Evolutionary conservation across 2,888 invertebrate species (phyloP), one percentile per base, ranked within the genome.

Genomic region (Anaspis maculata): DNA sequence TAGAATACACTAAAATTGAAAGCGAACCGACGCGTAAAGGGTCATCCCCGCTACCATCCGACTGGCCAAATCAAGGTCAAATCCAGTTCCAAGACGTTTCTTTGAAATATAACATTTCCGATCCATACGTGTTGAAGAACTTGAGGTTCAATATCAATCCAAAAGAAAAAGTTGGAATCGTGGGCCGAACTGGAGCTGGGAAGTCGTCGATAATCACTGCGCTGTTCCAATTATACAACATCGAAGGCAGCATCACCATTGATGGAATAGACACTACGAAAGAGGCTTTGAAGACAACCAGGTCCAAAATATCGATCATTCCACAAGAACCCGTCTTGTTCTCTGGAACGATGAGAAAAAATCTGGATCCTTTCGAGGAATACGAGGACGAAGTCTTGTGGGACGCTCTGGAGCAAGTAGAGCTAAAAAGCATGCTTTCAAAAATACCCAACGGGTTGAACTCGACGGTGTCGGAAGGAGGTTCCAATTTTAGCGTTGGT

Each of bases 271-370:
- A 85, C 53, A 83, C 80, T 0, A 72, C 72, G 0, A 61, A 68
- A 3, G 61, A 95, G 40, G 87, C 88, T 0, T 67, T 88, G 15
- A 80, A 82, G 52, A 74, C 83, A 57, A 71, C 88, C 9, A 74
- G 88, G 33, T 76, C 80, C 15, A 79, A 77, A 57, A 74, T 89
- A 42, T 84, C 87, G 6, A 88, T 89, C 52, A 88, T 89, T 32
- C 88, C 88, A 0, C 88, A 89, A 61, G 88, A 88, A 54, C 88
- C 89, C 0, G 84, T 88, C 30, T 66, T 89, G 28, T 88, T 94
- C 67, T 85, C 87, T 1, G 91, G 76, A 29, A 68, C 72, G 1
- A 57, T 79, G 36, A 61, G 77, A 10, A 64, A 62, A 42, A 58
- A 58, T 37, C 34, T 58, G 23, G 58, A 58, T 40, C 58, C 58